Evolutionary conservation across 1,140 invertebrate species (phyloP), one percentile per base, ranked within the genome.

Genomic region (Calycopis cecrops): DNA sequence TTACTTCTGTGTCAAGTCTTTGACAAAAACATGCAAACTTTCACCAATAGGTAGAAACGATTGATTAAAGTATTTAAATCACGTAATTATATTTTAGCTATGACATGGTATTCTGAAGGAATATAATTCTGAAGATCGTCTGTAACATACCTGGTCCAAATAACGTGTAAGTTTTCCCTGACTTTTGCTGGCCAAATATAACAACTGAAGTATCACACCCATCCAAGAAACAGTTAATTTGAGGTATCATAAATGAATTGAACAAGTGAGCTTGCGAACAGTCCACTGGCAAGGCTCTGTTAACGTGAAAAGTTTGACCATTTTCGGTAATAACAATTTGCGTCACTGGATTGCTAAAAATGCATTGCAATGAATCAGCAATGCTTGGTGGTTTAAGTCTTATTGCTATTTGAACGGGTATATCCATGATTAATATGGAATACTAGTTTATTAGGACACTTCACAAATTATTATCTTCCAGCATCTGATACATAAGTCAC

Each of bases 111-210:
- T 12, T 35, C 10, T 38, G 3, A 14, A 44, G 7, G 21, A 44
- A 34, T 14, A 35, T 47, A 47, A 33, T 47, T 18, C 11, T n/a
- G n/a, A n/a, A n/a, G n/a, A n/a, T n/a, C n/a, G n/a, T n/a, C n/a
- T n/a, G n/a, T 35, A 18, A 57, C 44, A 63, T 73, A 87, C 87
- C 87, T 72, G 92, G 92, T 9, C 94, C 94, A 71, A 94, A 92
- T 54, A 96, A 88, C 1, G 93, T 93, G 67, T 92, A 94, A 1
- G 93, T 94, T 84, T 96, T 96, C 3, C 94, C 94, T 63, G 92
- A 92, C 17, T 91, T 91, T 14, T 90, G 89, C 76, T 96, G 94
- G 0, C 94, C 94, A 77, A 95, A 93, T 10, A 94, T 92, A 28
- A 95, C 90, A 40, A 95, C 90, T 14, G 95, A 93, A 18, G 92